phyloP scores from a whole-genome alignment of 2,888 invertebrate genomes.

The Eupithecia tripunctaria region DNA sequence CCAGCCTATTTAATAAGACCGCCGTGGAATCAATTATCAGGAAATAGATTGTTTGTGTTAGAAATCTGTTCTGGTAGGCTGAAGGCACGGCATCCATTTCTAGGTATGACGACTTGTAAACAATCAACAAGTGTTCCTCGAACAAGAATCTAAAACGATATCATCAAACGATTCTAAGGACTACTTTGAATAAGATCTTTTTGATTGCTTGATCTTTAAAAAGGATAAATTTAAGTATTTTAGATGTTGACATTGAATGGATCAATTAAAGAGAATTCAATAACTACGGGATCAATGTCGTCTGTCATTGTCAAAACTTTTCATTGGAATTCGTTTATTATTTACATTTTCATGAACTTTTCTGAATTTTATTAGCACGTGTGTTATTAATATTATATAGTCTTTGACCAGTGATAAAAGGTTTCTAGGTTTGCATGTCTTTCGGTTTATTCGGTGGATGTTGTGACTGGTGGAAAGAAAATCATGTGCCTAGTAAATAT shows the following conservation, averaged over 20 bases:
- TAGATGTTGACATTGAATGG: neutral
- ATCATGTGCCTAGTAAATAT: slow-evolving; percentile 43
- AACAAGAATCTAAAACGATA: neutral
- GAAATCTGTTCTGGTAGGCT: slow-evolving; percentile 2
- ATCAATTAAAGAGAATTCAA: too few relatives aligned
- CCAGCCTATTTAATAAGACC: neutral
- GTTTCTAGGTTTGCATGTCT: slow-evolving; percentile 7
- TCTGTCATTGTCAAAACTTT: neutral
- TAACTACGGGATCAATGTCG: too few relatives aligned
- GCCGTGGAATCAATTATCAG: neutral
- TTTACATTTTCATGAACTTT: neutral
- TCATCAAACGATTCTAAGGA: neutral
- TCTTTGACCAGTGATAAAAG: neutral
- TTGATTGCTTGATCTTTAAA: neutral
- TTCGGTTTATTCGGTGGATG: slow-evolving; percentile 39
- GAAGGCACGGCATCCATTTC: neutral
- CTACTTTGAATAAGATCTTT: neutral
- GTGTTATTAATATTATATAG: neutral
- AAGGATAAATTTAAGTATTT: neutral
- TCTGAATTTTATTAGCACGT: neutral
- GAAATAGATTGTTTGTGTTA: neutral
- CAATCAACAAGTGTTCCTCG: slow-evolving; percentile 22
- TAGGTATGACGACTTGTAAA: slow-evolving; percentile 9
- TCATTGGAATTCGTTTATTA: neutral
- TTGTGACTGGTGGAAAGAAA: slow-evolving; percentile 46